Base-by-base conservation (phyloP, 2,888 invertebrate species). In the Mamestra brassicae region DNA sequence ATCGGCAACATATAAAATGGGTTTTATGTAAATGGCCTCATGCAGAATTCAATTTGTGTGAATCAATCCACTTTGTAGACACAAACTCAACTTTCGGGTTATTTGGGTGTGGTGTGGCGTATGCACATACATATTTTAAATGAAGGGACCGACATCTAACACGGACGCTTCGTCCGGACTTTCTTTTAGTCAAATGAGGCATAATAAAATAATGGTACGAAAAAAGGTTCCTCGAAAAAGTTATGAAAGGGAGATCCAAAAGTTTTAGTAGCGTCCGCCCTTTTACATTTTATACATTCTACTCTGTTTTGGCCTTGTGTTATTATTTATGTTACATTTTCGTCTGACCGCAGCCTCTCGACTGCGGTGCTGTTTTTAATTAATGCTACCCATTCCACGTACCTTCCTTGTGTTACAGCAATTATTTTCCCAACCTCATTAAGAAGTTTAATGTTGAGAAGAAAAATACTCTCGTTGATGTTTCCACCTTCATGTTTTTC, bases 171-270 rank as follows among this genome's bases (percentile, higher is more conserved):
- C 91, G 87, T 89, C 89, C 92, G 93, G 93, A 94, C 94, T 95
- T 95, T 95, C 94, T 94, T 95, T 95, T 94, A 94, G 94, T 94
- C 95, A 95, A 95, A 95, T 95, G 95, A 94, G 94, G 92, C 93
- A 91, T 94, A 95, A 94, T 95, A 94, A 95, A 95, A 96, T 95
- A 95, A 96, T 95, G 94, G 93, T 85, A 92, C 88, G 92, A 93
- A 94, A 95, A 95, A 95, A 94, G 94, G 94, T 92, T 93, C 88
- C 92, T 92, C 93, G 90, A 89, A 93, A 95, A 96, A 95, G 94
- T 95, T 96, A 93, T 92, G 93, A 94, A 94, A 94, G 93, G 94
- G 93, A 92, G 91, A 92, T 94, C 92, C 92, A 89, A 94, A 96
- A 96, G 93, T 95, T 95, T 87, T 92, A 88, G 90, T 89, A 89